Evolutionary conservation across 2,113 vertebrate genomes (phyloP).

Genomic region (Albula goreensis): DNA sequence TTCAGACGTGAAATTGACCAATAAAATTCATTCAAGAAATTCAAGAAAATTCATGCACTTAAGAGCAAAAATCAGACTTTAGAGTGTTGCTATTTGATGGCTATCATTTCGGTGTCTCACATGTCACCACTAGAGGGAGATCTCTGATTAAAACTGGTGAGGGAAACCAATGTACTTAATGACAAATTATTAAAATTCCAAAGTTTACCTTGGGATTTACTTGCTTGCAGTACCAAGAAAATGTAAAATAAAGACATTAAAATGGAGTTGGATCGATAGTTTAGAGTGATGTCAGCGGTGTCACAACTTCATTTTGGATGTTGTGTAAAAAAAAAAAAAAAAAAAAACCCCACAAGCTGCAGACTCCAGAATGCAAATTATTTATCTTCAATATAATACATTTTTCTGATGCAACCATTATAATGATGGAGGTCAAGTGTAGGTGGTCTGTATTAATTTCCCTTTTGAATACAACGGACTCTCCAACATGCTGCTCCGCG

Average conservation of each 20-base stretch:
- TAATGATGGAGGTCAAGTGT: background rate
- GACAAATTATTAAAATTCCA: background rate
- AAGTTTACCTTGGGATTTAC: background rate
- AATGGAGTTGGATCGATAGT: background rate
- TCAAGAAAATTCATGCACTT: background rate
- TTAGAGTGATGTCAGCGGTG: background rate
- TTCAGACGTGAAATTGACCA: too few relatives aligned
- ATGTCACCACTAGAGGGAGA: conserved; percentile 9
- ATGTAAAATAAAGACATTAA: background rate
- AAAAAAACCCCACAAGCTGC: too few relatives aligned
- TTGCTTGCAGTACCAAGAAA: background rate
- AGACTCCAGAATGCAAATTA: background rate
- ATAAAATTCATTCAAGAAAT: too few relatives aligned
- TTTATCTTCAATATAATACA: background rate
- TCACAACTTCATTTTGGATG: background rate
- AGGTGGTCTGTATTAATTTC: background rate
- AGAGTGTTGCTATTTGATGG: background rate
- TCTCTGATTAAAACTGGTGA: background rate
- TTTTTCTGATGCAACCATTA: background rate
- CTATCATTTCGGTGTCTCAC: background rate
- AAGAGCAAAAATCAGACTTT: background rate
- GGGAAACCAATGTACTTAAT: background rate
- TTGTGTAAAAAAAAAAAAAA: background rate
- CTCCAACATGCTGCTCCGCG: background rate
- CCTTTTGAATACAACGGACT: background rate